Base-by-base conservation (phyloP, 2,888 invertebrate species). In the Molanna angustata region DNA sequence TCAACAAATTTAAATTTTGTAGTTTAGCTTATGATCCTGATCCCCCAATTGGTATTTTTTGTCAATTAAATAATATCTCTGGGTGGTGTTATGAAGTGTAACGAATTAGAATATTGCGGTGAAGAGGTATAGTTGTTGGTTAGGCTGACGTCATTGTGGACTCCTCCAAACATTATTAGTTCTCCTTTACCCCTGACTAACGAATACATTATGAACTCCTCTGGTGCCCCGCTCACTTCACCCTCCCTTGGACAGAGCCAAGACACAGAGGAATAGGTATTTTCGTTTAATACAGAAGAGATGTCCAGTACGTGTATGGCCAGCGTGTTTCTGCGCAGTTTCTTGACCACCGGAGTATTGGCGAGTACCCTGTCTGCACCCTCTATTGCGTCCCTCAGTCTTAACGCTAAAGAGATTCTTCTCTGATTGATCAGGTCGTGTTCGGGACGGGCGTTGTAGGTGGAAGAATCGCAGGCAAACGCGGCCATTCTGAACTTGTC, bases 81-180 rank as follows among this genome's bases (percentile, higher is more conserved):
- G 56, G 87, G 86, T 58, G 87, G 83, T 61, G 83, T 83, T 61
- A 89, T 82, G 68, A 88, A 86, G 76, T 88, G 84, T 65, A 89
- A 72, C 51, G 85, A 82, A 73, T 89, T 89, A 33, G 88, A 88
- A 65, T 88, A 88, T 71, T 84, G 82, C 65, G 83, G 84, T 62
- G 82, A 83, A 56, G 68, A 69, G 58, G 72, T 66, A 57, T 50
- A 49, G 43, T 70, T 72, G 64, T 82, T 82, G 57, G 83, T 69
- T 56, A 83, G 79, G 57, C 78, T 77, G 52, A 81, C 79, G 67
- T 90, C 88, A 68, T 90, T 91, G 63, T 88, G 86, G 60, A 96
- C 91, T 52, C 96, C 97, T n/a, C 96, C 96, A 75, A 97, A 96
- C 80, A 97, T 87, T 48, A 97, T 86, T 20, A 97, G 72, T 75